Conservation (phyloP, 2,888 invertebrate species). For the Gortyna flavago region DNA sequence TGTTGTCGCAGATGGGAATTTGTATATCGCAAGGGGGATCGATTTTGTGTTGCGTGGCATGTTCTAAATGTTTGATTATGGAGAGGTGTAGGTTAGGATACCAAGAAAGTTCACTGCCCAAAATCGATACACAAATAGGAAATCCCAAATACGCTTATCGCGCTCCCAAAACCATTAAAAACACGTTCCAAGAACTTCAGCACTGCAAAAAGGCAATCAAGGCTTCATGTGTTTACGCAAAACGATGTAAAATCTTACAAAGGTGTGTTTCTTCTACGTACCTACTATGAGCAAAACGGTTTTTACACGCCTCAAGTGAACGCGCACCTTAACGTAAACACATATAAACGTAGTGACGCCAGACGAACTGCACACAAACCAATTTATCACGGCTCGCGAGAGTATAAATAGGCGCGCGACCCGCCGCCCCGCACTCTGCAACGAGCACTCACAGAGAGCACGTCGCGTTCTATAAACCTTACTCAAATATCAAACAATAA, state of each 20-base stretch:
- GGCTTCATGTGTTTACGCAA: slow-evolving; percentile 43
- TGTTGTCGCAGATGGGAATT: background rate
- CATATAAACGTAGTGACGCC: slow-evolving; percentile 74
- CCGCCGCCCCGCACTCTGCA: slow-evolving; percentile 79
- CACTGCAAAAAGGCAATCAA: slow-evolving; percentile 42
- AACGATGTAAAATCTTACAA: slow-evolving; percentile 53
- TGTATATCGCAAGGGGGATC: background rate
- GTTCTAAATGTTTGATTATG: background rate
- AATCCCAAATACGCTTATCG: slow-evolving; percentile 11
- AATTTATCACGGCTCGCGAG: slow-evolving; percentile 70
- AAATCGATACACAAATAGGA: slow-evolving; percentile 30
- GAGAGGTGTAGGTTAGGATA: background rate
- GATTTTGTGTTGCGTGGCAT: slow-evolving; percentile 1
- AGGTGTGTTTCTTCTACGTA: slow-evolving; percentile 60
- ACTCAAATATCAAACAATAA: slow-evolving; percentile 55
- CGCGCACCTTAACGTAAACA: slow-evolving; percentile 67
- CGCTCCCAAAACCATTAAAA: slow-evolving; percentile 14
- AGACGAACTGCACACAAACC: slow-evolving; percentile 70
- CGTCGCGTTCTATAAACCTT: slow-evolving; percentile 67
- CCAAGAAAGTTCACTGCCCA: background rate
- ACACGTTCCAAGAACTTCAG: slow-evolving; percentile 50
- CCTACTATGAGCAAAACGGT: slow-evolving; percentile 61
- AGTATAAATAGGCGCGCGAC: slow-evolving; percentile 76
- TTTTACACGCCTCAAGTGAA: slow-evolving; percentile 66
- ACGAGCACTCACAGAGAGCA: slow-evolving; percentile 74